phyloP scores from a whole-genome alignment of 1,140 invertebrate genomes.

The Drosophila ercepeae region DNA sequence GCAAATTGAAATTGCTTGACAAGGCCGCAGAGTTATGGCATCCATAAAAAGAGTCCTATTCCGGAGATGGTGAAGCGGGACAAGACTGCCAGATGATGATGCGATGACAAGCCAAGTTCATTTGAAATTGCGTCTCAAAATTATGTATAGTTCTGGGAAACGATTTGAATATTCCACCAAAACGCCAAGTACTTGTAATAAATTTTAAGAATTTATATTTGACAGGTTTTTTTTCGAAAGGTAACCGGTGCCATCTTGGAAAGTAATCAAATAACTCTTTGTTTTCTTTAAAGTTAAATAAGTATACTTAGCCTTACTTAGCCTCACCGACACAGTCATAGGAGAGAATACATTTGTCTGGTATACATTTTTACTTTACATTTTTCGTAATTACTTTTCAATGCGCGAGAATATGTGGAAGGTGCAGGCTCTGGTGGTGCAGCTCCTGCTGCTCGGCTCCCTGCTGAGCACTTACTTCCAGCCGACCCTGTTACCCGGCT shows the following conservation, averaged over 20 bases:
- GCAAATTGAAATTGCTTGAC: slow-evolving; percentile 54
- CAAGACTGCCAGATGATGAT: slow-evolving; percentile 8
- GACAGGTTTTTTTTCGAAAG: no score
- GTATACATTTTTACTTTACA: neutral
- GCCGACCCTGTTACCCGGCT: slow-evolving; percentile 86
- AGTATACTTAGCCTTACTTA: no score
- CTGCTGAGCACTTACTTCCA: slow-evolving; percentile 87
- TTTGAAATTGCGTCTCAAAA: neutral
- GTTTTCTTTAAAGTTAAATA: no score
- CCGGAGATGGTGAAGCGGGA: slow-evolving; percentile 1
- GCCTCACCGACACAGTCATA: neutral
- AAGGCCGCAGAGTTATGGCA: slow-evolving; percentile 54
- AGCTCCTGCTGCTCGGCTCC: slow-evolving; percentile 85
- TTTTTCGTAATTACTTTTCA: neutral
- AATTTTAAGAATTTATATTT: no score
- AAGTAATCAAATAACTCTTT: no score
- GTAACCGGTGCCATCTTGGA: no score
- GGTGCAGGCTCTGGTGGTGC: slow-evolving; percentile 76
- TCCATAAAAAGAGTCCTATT: slow-evolving; percentile 47
- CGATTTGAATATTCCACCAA: no score
- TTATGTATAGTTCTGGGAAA: neutral
- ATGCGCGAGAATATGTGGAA: slow-evolving; percentile 62
- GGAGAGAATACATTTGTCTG: neutral
- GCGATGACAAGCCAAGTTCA: neutral
- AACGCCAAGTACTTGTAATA: no score